Percentiles rank a stretch among this genome's conserved stretches.
phyloP scores from a whole-genome alignment of 2,797 vertebrate genomes.

The Jordanella pulchra region DNA sequence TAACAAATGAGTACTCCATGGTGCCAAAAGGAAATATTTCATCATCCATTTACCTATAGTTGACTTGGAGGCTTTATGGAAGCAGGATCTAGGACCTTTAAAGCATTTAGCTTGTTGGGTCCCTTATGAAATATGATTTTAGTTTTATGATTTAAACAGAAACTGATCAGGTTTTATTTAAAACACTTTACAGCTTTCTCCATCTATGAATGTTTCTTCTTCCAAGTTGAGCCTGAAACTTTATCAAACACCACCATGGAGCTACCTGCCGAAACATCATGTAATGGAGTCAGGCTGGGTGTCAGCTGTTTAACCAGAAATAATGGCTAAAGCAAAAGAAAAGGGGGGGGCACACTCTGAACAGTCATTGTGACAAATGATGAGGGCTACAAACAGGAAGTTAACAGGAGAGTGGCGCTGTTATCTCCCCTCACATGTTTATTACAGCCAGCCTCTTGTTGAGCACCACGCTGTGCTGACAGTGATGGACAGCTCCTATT shows the following conservation, averaged over 20 bases:
- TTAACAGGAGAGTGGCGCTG: constrained; percentile 83
- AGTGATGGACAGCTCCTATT: constrained; percentile 99
- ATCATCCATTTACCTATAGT: no score
- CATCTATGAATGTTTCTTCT: no score
- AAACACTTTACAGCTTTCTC: background rate
- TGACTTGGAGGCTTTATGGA: no score
- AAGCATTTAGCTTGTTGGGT: no score
- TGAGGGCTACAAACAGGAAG: constrained; percentile 85
- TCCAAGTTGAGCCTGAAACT: no score
- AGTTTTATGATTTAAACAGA: background rate
- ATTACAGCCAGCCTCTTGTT: constrained; percentile 92
- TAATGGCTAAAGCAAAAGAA: constrained; percentile 1
- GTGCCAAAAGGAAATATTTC: no score
- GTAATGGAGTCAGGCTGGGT: background rate
- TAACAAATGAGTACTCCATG: no score
- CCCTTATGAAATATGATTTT: no score
- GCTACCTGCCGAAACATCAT: background rate
- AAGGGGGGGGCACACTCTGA: constrained; percentile 54
- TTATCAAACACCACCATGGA: background rate
- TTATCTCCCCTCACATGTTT: constrained; percentile 92
- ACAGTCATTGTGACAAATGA: constrained; percentile 75
- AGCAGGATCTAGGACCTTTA: no score
- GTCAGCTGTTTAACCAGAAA: constrained; percentile 3
- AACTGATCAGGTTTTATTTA: background rate
- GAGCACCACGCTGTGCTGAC: constrained; percentile 79